These are phyloP conservation scores for Nylanderia fulva DNA, from an alignment of 1,140 invertebrate genomes.

Conservation along the genomic window DNA sequence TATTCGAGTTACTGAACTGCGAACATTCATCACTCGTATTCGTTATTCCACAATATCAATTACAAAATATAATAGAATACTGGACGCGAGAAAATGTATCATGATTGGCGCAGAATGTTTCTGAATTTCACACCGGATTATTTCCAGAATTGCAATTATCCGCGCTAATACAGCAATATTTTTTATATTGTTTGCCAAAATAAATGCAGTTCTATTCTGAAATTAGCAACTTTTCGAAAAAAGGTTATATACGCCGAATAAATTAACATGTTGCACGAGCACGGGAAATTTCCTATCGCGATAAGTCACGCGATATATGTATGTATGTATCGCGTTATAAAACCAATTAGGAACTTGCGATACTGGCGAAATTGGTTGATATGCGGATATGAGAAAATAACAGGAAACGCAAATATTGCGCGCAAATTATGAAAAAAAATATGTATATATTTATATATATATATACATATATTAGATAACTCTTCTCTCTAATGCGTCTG, in stretches of 20 bases:
- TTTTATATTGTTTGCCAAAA: background rate
- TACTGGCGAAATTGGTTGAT: background rate
- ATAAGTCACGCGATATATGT: constrained; percentile 10
- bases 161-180: constrained; percentile 32
- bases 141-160: constrained; percentile 42
- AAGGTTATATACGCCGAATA: constrained; percentile 54
- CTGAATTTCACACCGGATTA: constrained; percentile 24
- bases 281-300: constrained; percentile 13
- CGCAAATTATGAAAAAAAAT: background rate
- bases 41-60: constrained; percentile 45
- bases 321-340: constrained; percentile 20
- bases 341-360: background rate
- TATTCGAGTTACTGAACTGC: constrained; percentile 7
- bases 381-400: background rate
- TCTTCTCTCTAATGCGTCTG: background rate
- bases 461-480: no score
- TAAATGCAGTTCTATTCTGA: constrained; percentile 1
- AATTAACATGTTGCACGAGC: constrained; percentile 5
- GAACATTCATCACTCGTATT: constrained; percentile 43
- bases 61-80: constrained; percentile 49
- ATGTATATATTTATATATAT: background rate
- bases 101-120: background rate
- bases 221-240: constrained; percentile 9
- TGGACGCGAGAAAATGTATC: constrained; percentile 27
- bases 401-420: background rate